Percentiles rank a stretch among this genome's conserved stretches.
These are phyloP conservation scores for Epinotia brunnichana DNA, from an alignment of 2,888 invertebrate species.

Conservation along the genomic window DNA sequence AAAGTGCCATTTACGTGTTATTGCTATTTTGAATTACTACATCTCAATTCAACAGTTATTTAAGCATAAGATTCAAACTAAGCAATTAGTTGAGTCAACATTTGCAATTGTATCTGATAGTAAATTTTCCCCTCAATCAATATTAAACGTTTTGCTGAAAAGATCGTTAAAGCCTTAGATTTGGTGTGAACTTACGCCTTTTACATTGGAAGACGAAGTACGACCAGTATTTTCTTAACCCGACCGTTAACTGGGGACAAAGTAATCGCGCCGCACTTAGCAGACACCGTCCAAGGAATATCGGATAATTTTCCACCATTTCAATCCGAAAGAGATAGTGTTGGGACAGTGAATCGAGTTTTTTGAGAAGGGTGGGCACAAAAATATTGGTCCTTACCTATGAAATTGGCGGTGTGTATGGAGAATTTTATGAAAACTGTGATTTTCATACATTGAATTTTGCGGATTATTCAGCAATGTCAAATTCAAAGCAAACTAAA, in stretches of 20 bases:
- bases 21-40: too few species aligned
- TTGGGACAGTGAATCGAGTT: conserved; percentile 5
- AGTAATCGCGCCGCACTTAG: conserved; percentile 39
- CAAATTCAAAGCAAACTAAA: too few species aligned
- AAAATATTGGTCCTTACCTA: too few species aligned
- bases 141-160: background rate
- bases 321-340: conserved; percentile 36
- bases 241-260: conserved; percentile 25
- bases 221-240: conserved; percentile 28
- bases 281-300: conserved; percentile 32
- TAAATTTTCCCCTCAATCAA: conserved; percentile 8
- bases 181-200: background rate
- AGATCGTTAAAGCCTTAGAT: background rate
- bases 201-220: background rate
- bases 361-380: background rate
- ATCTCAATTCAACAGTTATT: background rate
- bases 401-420: too few species aligned
- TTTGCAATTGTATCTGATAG: conserved; percentile 9
- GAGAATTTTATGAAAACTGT: too few species aligned
- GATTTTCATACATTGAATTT: too few species aligned
- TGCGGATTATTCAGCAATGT: too few species aligned
- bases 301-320: conserved; percentile 42
- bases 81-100: conserved; percentile 24
- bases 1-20: too few species aligned
- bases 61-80: background rate